phyloP scores from a whole-genome alignment of 2,113 vertebrate genomes.

The Sinocyclocheilus anshuiensis region DNA sequence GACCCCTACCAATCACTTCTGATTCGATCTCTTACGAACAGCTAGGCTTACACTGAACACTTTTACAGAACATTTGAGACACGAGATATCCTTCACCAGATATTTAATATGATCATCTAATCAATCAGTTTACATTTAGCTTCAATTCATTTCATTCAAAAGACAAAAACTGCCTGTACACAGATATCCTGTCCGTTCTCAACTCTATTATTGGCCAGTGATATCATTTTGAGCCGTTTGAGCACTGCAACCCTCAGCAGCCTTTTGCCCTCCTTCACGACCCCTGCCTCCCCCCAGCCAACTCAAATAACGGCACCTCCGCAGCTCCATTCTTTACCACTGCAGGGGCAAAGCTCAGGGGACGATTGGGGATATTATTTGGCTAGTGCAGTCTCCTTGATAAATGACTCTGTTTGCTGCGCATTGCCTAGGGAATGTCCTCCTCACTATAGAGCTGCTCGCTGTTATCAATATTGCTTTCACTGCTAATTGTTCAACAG shows the following conservation, averaged over 20 bases:
- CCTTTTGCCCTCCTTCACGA: conserved; percentile 15
- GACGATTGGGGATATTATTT: conserved; percentile 56
- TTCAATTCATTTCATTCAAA: not conserved
- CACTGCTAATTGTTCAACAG: conserved; percentile 29
- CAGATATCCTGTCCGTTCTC: not conserved
- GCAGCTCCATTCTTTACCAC: conserved; percentile 59
- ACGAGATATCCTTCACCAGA: not conserved
- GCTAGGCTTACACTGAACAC: not conserved
- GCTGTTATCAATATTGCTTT: conserved; percentile 33
- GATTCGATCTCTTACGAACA: not conserved
- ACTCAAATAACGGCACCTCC: conserved; percentile 35
- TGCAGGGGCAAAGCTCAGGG: conserved; percentile 61
- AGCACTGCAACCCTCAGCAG: not conserved
- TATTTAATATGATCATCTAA: not conserved
- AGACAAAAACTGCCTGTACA: not conserved
- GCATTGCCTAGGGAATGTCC: conserved; percentile 61
- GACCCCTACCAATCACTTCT: not conserved
- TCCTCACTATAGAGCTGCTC: conserved; percentile 12
- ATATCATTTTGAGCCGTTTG: conserved; percentile 5
- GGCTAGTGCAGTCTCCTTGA: conserved; percentile 71
- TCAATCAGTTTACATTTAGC: conserved; percentile 1
- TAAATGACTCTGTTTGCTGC: conserved; percentile 67
- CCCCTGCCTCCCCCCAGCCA: not conserved
- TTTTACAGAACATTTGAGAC: not conserved
- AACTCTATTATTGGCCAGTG: conserved; percentile 11